Evolutionary conservation across 2,113 vertebrate genomes (phyloP), one percentile per base, ranked within the genome.

Genomic region (Formicarius rufipectus): DNA sequence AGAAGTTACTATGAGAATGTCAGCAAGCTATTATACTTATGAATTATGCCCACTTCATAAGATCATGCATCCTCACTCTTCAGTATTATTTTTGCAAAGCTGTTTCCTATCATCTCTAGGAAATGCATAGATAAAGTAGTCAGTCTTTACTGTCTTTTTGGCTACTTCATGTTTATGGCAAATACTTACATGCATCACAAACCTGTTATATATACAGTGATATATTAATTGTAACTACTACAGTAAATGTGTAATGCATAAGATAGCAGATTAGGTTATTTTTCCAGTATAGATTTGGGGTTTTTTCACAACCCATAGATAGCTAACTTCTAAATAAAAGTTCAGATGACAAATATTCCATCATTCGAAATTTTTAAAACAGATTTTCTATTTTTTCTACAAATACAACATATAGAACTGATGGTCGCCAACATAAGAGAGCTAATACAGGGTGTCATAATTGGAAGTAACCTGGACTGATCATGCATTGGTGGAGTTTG

Each of bases 381-480:
- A 16, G 0, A 7, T 55, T 50, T 55, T 31, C 25, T 47, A 21
- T 44, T 47, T 47, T 47, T 67, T 30, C 35, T 31, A 35, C 12
- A 30, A 42, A 56, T 33, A 2, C 0, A 2, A 21, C 22, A 19
- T 33, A 18, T 25, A 20, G 1, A 6, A 56, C 30, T 25, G 40
- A 35, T 30, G 20, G n/a, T 9, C 13, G 33, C 35, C 0, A 2
- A 9, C 30, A 4, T 25, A 40, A 35, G 30, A 31, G 35, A 49
- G 7, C 40, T 35, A 79, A 35, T 8, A 0, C 0, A 53, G 13
- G n/a, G 45, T 6, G 5, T 40, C 23, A 30, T 8, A 28, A 14
- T 1, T n/a, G 23, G 10, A 53, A 24, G 64, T 0, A 0, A 17
- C 12, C 6, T 71, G 14, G 28, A 8, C 19, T 63, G 49, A 24